A percentile compares a stretch with the other conserved stretches of the same genome.
These are phyloP conservation scores for Zosterops japonicus DNA, from an alignment of 2,113 vertebrate species.

Conservation along the genomic window DNA sequence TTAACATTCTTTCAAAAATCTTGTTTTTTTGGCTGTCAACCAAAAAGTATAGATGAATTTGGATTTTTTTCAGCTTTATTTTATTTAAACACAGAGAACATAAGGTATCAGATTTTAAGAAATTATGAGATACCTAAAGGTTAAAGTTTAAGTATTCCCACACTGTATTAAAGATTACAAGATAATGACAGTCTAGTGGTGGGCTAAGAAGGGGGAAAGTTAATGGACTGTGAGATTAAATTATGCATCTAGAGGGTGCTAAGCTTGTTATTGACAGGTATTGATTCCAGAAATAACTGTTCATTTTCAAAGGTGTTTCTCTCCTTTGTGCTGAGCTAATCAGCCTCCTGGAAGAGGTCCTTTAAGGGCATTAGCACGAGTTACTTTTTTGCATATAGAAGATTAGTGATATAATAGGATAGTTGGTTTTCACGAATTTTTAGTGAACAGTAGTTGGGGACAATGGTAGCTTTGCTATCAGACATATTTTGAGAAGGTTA, in stretches of 20 bases:
- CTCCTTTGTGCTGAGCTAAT: background rate
- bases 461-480: background rate
- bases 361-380: background rate
- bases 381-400: background rate
- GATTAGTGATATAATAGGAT: background rate
- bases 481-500: background rate
- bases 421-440: background rate
- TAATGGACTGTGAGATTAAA: slow-evolving; percentile 70
- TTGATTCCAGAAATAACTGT: slow-evolving; percentile 57
- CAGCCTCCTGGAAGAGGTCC: background rate
- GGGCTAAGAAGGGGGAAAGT: slow-evolving; percentile 17
- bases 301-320: slow-evolving; percentile 8
- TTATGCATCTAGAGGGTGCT: slow-evolving; percentile 45
- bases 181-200: background rate
- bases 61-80: background rate
- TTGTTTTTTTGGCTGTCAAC: background rate
- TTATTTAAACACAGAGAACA: background rate
- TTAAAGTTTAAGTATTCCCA: background rate
- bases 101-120: background rate
- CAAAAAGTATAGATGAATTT: background rate
- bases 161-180: background rate
- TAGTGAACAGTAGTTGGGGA: background rate
- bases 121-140: background rate
- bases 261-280: slow-evolving; percentile 34
- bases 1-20: background rate